Conservation (phyloP, 2,113 vertebrate genomes). For the Centropristis striata region DNA sequence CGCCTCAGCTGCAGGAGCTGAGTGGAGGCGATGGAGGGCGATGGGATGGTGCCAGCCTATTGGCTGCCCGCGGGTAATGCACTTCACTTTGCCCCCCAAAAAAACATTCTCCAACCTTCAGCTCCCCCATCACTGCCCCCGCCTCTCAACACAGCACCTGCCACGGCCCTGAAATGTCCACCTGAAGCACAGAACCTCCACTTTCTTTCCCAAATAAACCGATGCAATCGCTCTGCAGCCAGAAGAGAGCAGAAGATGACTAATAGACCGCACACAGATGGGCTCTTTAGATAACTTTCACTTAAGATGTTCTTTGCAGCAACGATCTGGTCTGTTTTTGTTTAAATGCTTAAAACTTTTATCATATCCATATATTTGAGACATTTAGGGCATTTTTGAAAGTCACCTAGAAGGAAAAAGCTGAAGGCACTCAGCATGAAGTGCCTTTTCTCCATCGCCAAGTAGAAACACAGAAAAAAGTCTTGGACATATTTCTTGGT, state of each 20-base stretch:
- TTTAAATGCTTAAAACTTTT: conserved; percentile 17
- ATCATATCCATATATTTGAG: conserved; percentile 2
- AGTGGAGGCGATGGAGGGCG: conserved; percentile 78
- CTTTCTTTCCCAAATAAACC: conserved; percentile 57
- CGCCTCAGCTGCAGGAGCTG: conserved; percentile 75
- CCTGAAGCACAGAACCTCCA: conserved; percentile 35
- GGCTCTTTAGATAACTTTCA: conserved; percentile 29
- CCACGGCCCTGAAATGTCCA: conserved; percentile 45
- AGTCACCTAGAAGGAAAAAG: not conserved
- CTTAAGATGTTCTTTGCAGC: not conserved
- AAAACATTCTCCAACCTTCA: conserved; percentile 54
- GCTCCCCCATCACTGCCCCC: conserved; percentile 38
- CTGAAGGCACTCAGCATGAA: not conserved
- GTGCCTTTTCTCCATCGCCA: not conserved
- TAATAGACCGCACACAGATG: conserved; percentile 4
- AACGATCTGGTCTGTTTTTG: not conserved
- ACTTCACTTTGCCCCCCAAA: conserved; percentile 65
- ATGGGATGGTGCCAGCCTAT: conserved; percentile 60
- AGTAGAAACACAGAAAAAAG: not conserved
- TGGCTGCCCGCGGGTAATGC: conserved; percentile 71
- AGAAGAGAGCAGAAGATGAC: conserved; percentile 10
- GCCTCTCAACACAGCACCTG: conserved; percentile 49
- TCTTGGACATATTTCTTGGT: not conserved
- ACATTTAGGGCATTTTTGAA: not conserved
- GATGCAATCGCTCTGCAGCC: conserved; percentile 19